Conservation (phyloP, 2,113 vertebrate genomes). For the Grantiella picta region DNA sequence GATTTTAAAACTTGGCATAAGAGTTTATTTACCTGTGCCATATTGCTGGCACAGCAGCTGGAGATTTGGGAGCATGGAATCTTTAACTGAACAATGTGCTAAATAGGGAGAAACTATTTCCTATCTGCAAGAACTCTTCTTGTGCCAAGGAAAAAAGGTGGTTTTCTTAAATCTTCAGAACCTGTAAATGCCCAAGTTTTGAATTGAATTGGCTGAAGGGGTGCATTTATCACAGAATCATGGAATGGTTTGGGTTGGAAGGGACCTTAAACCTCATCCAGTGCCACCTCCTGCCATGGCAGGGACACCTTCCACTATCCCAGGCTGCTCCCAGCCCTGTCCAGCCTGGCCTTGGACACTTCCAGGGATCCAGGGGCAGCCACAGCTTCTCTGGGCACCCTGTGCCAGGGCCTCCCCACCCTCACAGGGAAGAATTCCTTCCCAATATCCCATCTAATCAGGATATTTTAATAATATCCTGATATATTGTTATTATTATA, state of each 20-base stretch:
- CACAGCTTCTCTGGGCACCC: not conserved
- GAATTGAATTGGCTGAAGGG: not conserved
- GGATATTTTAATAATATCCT: too few relatives aligned
- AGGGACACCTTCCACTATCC: not conserved
- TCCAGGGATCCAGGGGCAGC: not conserved
- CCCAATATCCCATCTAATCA: not conserved
- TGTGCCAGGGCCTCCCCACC: not conserved
- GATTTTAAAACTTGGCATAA: not conserved
- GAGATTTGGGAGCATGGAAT: not conserved
- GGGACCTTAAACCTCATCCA: not conserved
- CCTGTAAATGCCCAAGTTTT: not conserved
- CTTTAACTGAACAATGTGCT: not conserved
- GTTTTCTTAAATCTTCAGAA: not conserved
- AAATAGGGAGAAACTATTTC: not conserved
- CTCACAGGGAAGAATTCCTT: not conserved
- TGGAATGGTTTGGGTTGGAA: not conserved
- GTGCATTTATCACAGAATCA: not conserved
- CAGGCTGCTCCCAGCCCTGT: fast-evolving
- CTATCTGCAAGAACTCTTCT: not conserved
- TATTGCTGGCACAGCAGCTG: not conserved
- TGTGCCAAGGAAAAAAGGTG: not conserved
- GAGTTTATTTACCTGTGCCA: conserved; percentile 17
- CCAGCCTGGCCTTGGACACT: not conserved
- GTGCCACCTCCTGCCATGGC: not conserved
- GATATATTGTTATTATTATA: too few relatives aligned